Base-by-base conservation (phyloP, 2,113 vertebrate genomes). In the Fukomys damarensis region DNA sequence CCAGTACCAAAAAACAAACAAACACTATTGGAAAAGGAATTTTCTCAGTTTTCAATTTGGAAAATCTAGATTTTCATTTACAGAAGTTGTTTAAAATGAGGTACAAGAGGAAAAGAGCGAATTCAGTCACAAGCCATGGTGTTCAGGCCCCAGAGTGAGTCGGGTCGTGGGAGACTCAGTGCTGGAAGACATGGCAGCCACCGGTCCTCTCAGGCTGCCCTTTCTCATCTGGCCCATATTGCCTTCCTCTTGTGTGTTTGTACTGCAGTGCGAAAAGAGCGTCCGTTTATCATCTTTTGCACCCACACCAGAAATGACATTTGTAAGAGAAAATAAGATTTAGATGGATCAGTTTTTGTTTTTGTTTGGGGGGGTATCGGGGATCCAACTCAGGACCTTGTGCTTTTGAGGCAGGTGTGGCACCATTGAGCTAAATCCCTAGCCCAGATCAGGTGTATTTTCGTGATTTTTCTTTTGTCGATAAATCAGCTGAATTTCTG, bases 311-410 rank as follows among this genome's bases (percentile, higher is more conserved):
- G 32, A 84, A 61, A 14, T 85, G 79, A 13, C 43, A 49, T 46
- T 86, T 74, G 30, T 82, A 54, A 70, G 94, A 86, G 82, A 76
- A 52, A 87, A 5, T 38, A 17, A 24, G 52, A 76, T 92, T 95
- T 52, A 35, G 11, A 0, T 58, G 35, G 58, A 17, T 41, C 72
- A 26, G n/a, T n/a, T n/a, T n/a, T n/a, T n/a, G n/a, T n/a, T n/a
- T n/a, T n/a, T n/a, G n/a, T n/a, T n/a, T n/a, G n/a, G n/a, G n/a
- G n/a, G n/a, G n/a, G n/a, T n/a, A n/a, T n/a, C n/a, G n/a, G 46
- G 46, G 46, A 49, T 49, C 5, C 5, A 49, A 49, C 46, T 49
- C 46, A 49, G 46, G 46, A 49, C 46, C 46, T 49, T 49, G 46
- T 49, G 46, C 46, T 49, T 49, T 5, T 9, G 46, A 49, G 46